Base-by-base conservation (phyloP, 2,113 vertebrate genomes). In the Chrysochloris asiatica region DNA sequence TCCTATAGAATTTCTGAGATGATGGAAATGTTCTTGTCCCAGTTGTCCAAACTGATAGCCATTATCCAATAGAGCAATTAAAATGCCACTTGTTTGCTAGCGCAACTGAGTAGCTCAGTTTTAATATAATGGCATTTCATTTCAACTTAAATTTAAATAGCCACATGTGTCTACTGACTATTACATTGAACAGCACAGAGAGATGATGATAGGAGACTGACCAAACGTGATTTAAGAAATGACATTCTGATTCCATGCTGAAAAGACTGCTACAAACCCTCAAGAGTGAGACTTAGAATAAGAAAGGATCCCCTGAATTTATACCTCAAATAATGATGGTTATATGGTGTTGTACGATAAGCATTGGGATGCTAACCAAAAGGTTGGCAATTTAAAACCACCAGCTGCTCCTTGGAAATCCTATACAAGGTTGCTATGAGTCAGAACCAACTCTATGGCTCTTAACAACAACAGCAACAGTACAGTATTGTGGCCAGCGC, bases 321-420 rank as follows among this genome's bases (percentile, higher is more conserved):
- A 7, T n/a, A 26, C 1, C 2, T 69, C 24, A 10, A 0, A 2
- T 1, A 3, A 5, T n/a, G 14, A 8, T 47, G 17, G 6, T 36
- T 26, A 13, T 8, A 9, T 16, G n/a, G n/a, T n/a, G n/a, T n/a
- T n/a, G n/a, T n/a, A n/a, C n/a, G n/a, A n/a, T n/a, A n/a, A n/a
- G n/a, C n/a, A n/a, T n/a, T n/a, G n/a, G n/a, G n/a, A n/a, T n/a
- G n/a, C n/a, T n/a, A n/a, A n/a, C n/a, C n/a, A n/a, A n/a, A n/a
- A n/a, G n/a, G n/a, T n/a, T n/a, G n/a, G n/a, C n/a, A n/a, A n/a
- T n/a, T n/a, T n/a, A n/a, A n/a, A n/a, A n/a, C n/a, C n/a, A n/a
- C n/a, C n/a, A n/a, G n/a, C n/a, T n/a, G n/a, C n/a, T n/a, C n/a
- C n/a, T n/a, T n/a, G n/a, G n/a, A n/a, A n/a, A n/a, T n/a, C n/a